Conservation (phyloP, 2,888 invertebrate genomes). For the Quadriops clusia region DNA sequence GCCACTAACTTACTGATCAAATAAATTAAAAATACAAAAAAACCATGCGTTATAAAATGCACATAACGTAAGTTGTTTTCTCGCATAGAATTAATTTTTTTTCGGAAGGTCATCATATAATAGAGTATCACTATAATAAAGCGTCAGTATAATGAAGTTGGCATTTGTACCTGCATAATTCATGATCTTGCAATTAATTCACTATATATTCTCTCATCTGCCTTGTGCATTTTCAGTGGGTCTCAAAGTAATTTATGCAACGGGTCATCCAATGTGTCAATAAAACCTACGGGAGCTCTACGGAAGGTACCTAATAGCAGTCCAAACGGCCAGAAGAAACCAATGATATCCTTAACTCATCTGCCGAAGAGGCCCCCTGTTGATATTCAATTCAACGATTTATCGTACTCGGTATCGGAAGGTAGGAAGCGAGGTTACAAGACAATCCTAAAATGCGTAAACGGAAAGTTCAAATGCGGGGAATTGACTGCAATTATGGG, state of each 20-base stretch:
- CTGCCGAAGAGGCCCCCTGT: slow-evolving; percentile 79
- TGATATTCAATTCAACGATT: slow-evolving; percentile 78
- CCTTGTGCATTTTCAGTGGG: slow-evolving; percentile 42
- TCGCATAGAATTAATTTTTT: too few relatives aligned
- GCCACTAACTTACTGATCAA: too few relatives aligned
- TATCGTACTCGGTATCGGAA: slow-evolving; percentile 82
- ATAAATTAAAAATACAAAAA: too few relatives aligned
- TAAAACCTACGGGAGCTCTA: slow-evolving; percentile 21
- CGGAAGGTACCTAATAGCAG: slow-evolving; percentile 64
- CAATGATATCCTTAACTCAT: slow-evolving; percentile 65
- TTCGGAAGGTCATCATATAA: too few relatives aligned
- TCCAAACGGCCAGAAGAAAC: slow-evolving; percentile 57
- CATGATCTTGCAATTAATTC: too few relatives aligned
- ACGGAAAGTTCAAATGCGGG: slow-evolving; percentile 81
- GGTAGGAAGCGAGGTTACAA: slow-evolving; percentile 71
- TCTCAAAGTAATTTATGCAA: slow-evolving; percentile 66
- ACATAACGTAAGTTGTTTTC: too few relatives aligned
- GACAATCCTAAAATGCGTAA: slow-evolving; percentile 76
- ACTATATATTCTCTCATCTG: slow-evolving; percentile 1
- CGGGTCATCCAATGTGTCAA: slow-evolving; percentile 41
- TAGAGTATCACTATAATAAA: too few relatives aligned
- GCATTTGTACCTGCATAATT: too few relatives aligned
- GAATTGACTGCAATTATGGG: slow-evolving; percentile 94
- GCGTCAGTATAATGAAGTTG: too few relatives aligned
- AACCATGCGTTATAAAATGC: too few relatives aligned